A percentile compares a stretch with the other conserved stretches of the same genome.
Conservation (phyloP, 2,888 invertebrate species). For the Apodemia zela region DNA sequence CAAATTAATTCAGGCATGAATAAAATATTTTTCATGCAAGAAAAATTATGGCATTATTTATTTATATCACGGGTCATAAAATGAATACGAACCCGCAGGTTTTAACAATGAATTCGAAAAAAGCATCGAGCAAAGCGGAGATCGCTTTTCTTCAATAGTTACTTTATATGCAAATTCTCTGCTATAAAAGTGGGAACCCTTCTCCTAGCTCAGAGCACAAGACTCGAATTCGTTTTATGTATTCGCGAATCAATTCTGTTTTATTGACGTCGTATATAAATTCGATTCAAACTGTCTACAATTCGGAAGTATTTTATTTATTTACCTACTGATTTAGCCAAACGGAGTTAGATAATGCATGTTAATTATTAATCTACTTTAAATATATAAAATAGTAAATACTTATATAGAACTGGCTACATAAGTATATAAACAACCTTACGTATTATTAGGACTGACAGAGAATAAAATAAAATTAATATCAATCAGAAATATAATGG, state of each 20-base stretch:
- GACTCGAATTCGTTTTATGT: constrained; percentile 77
- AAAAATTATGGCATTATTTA: constrained; percentile 48
- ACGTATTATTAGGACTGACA: too few species aligned
- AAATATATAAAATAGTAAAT: neutral
- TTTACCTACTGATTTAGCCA: neutral
- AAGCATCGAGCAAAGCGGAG: constrained; percentile 65
- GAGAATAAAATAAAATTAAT: too few species aligned
- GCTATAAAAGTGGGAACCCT: constrained; percentile 78
- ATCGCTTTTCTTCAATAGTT: constrained; percentile 80
- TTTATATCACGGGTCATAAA: constrained; percentile 72
- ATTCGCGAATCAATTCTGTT: constrained; percentile 75
- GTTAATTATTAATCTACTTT: neutral
- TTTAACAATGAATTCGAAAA: constrained; percentile 76
- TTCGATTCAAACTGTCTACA: constrained; percentile 53
- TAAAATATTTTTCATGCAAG: neutral
- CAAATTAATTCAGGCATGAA: too few species aligned
- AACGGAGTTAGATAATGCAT: neutral
- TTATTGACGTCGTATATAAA: constrained; percentile 78
- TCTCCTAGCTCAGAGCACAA: constrained; percentile 71
- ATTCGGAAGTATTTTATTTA: constrained; percentile 41
- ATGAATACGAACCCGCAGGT: constrained; percentile 56
- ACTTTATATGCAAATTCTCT: constrained; percentile 79
- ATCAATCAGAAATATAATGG: too few species aligned
- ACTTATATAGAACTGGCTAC: too few species aligned
- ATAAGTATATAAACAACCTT: too few species aligned